These are phyloP conservation scores for Aplochiton taeniatus DNA, from an alignment of 2,797 vertebrate genomes.

Conservation along the genomic window DNA sequence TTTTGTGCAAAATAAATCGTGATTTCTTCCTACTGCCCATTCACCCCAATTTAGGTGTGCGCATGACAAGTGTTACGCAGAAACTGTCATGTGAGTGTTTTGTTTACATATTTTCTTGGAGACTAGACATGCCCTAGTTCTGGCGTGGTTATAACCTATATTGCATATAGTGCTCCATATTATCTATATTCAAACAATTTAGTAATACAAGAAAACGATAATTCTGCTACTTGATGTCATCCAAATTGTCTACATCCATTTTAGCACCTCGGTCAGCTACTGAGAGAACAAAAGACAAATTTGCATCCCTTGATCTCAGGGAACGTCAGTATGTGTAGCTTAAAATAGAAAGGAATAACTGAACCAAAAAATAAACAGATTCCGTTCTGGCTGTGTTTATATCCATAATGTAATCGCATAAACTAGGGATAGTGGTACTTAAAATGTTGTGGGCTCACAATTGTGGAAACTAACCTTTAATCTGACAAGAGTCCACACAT, in stretches of 20 bases:
- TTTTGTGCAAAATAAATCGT: too few species aligned
- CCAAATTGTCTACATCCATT: slow-evolving; percentile 46
- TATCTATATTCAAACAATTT: neutral
- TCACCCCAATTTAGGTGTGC: slow-evolving; percentile 30
- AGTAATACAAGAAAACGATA: neutral
- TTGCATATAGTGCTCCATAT: neutral
- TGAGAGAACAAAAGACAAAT: slow-evolving; percentile 83
- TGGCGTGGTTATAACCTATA: slow-evolving; percentile 6
- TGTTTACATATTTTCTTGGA: slow-evolving; percentile 68
- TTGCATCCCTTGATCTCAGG: slow-evolving; percentile 74
- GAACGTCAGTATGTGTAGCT: slow-evolving; percentile 47
- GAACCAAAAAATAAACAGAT: neutral
- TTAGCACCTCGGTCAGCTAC: slow-evolving; percentile 79
- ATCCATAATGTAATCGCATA: neutral
- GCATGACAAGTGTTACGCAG: slow-evolving; percentile 57
- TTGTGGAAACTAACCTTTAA: too few species aligned
- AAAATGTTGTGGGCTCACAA: too few species aligned
- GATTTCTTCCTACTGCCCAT: too few species aligned
- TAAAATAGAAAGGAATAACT: slow-evolving; percentile 43
- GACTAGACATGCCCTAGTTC: slow-evolving; percentile 52
- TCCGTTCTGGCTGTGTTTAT: neutral
- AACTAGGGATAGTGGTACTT: too few species aligned
- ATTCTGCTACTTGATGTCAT: slow-evolving; percentile 3
- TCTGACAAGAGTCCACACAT: too few species aligned
- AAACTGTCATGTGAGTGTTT: slow-evolving; percentile 71